These are phyloP conservation scores for Drosophila bipectinata DNA, from an alignment of 1,140 invertebrate genomes.

Conservation along the genomic window DNA sequence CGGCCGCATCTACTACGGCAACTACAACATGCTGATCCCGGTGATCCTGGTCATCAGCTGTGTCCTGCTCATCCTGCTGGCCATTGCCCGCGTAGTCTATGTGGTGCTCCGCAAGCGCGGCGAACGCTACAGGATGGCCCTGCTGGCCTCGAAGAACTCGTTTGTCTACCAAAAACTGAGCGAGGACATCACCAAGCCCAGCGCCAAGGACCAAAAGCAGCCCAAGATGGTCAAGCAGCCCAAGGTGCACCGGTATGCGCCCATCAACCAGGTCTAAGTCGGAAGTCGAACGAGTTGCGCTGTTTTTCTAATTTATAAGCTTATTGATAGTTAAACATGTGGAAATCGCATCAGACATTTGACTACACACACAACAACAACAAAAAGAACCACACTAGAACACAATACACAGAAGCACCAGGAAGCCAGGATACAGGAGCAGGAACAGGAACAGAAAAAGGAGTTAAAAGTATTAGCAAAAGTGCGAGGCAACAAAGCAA, in stretches of 20 bases:
- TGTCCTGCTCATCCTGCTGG: conserved; percentile 84
- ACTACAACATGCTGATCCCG: conserved; percentile 84
- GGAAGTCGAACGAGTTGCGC: conserved; percentile 66
- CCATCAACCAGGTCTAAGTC: conserved; percentile 83
- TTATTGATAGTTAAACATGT: conserved; percentile 69
- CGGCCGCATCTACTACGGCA: conserved; percentile 84
- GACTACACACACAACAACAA: conserved; percentile 29
- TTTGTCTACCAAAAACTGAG: conserved; percentile 86
- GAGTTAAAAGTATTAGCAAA: conserved; percentile 69
- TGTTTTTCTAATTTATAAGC: conserved; percentile 82
- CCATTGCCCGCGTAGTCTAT: conserved; percentile 84
- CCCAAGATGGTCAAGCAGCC: conserved; percentile 85
- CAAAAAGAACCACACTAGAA: background rate
- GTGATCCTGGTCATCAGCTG: conserved; percentile 84
- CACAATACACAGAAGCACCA: conserved; percentile 27
- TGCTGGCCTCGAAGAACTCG: conserved; percentile 81
- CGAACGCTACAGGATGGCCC: conserved; percentile 85
- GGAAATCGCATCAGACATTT: conserved; percentile 50
- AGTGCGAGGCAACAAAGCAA: conserved; percentile 50
- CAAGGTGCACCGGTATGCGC: conserved; percentile 86
- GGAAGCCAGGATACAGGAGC: conserved; percentile 24
- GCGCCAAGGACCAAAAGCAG: conserved; percentile 84
- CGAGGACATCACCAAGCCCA: conserved; percentile 85
- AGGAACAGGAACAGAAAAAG: conserved; percentile 8
- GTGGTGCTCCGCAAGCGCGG: conserved; percentile 84